Percentiles rank a stretch among this genome's conserved stretches.
Evolutionary conservation across 64 coral and sea anemone genomes (phyloP).

Genomic region (Hydrozoanthus tunicans): DNA sequence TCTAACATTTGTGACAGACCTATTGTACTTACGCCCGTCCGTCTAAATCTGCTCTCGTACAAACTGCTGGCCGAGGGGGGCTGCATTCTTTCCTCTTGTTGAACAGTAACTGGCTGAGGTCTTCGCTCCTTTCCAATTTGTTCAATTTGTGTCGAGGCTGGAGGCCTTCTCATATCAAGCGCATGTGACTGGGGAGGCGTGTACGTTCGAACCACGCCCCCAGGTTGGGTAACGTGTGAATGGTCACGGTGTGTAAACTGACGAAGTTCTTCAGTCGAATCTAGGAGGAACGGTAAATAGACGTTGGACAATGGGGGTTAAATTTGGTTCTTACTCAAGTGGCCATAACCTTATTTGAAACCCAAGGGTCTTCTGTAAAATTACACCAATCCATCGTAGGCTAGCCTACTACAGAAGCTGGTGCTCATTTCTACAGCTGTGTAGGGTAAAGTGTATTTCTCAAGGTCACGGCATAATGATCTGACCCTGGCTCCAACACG

Average conservation of each 20-base stretch:
- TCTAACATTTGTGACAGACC: not conserved
- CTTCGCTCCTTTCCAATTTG: constrained; percentile 28
- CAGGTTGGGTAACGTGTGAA: constrained; percentile 21
- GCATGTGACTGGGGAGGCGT: constrained; percentile 40
- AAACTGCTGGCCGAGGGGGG: constrained; percentile 81
- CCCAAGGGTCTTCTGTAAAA: too few species aligned
- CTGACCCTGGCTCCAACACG: too few species aligned
- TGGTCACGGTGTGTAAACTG: constrained; percentile 15
- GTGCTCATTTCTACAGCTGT: too few species aligned
- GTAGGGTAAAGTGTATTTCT: too few species aligned
- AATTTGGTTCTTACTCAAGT: not conserved
- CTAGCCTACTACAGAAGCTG: too few species aligned
- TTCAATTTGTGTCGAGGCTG: constrained; percentile 40
- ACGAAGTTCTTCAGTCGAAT: constrained; percentile 49
- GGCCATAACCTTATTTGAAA: not conserved
- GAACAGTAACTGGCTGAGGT: constrained; percentile 72
- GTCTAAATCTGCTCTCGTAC: constrained; percentile 83
- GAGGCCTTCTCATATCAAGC: constrained; percentile 57
- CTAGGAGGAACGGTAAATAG: not conserved
- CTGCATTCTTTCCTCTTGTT: constrained; percentile 77
- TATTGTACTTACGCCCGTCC: constrained; percentile 34
- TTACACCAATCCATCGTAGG: too few species aligned
- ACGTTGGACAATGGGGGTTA: not conserved
- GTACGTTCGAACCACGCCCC: constrained; percentile 8
- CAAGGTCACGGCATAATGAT: too few species aligned